These are phyloP conservation scores for Chaetogeoica ovagalla DNA, from an alignment of 2,888 invertebrate species.

Conservation along the genomic window DNA sequence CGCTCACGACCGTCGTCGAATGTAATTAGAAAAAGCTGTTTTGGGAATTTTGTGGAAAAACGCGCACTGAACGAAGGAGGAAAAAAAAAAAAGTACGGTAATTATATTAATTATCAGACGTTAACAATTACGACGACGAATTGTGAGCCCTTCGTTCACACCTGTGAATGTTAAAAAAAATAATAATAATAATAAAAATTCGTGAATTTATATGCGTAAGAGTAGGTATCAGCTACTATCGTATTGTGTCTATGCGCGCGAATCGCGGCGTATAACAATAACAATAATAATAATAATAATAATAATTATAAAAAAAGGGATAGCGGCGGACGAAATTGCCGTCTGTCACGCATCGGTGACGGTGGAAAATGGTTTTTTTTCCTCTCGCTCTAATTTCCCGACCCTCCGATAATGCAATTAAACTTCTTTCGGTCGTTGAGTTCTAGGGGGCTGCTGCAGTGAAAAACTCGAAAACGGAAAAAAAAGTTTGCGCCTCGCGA, in stretches of 20 bases:
- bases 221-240: background rate
- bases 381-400: conserved; percentile 43
- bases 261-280: conserved; percentile 1
- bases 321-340: background rate
- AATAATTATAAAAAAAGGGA: conserved; percentile 5
- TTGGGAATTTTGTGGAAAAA: background rate
- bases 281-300: conserved; percentile 22
- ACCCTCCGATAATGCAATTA: conserved; percentile 28
- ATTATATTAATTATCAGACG: conserved; percentile 37
- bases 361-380: conserved; percentile 35
- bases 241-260: background rate
- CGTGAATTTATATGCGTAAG: no score
- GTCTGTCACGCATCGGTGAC: conserved; percentile 16
- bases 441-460: background rate
- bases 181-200: background rate
- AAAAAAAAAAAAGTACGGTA: background rate
- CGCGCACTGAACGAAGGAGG: background rate
- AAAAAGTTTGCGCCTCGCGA: background rate
- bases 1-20: background rate
- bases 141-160: no score
- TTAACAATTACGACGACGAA: conserved; percentile 6
- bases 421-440: conserved; percentile 37
- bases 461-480: conserved; percentile 20
- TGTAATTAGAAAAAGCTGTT: conserved; percentile 41
- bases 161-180: background rate